phyloP scores from a whole-genome alignment of 2,888 invertebrate genomes.

The Pristionchus japonicus region DNA sequence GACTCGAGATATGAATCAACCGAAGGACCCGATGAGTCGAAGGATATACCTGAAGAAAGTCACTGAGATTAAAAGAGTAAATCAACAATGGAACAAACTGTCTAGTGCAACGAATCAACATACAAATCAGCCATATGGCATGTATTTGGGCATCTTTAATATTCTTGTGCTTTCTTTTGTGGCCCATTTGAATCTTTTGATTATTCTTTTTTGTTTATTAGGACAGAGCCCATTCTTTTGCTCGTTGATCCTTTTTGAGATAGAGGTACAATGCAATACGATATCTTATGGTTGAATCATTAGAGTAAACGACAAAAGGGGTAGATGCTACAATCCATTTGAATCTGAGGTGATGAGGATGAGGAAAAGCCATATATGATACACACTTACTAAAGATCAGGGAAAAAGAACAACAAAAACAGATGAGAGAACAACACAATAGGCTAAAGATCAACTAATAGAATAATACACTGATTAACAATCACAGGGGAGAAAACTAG shows the following conservation, averaged over 20 bases:
- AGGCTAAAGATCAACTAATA: slow-evolving; percentile 4
- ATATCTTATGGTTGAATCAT: neutral
- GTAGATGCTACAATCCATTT: neutral
- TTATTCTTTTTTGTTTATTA: slow-evolving; percentile 31
- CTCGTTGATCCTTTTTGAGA: neutral
- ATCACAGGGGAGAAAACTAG: slow-evolving; percentile 7
- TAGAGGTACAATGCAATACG: neutral
- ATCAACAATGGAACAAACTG: slow-evolving; percentile 32
- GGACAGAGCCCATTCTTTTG: slow-evolving; percentile 24
- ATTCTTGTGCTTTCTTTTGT: slow-evolving; percentile 18
- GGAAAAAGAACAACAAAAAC: neutral
- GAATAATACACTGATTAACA: slow-evolving; percentile 27
- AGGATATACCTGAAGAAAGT: slow-evolving; percentile 8
- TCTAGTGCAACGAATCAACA: slow-evolving; percentile 4
- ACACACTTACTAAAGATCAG: slow-evolving; percentile 7
- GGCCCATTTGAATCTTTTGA: slow-evolving; percentile 5
- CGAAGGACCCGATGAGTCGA: slow-evolving; percentile 4
- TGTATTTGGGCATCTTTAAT: slow-evolving; percentile 7
- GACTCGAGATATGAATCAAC: slow-evolving; percentile 28
- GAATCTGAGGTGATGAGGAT: slow-evolving; percentile 13
- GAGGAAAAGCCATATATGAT: slow-evolving; percentile 17
- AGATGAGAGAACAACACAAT: neutral
- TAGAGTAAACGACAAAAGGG: neutral
- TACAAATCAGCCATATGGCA: slow-evolving; percentile 20
- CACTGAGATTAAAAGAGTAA: slow-evolving; percentile 33